These are phyloP conservation scores for Aphis gossypii DNA, from an alignment of 1,140 invertebrate genomes.

Conservation along the genomic window DNA sequence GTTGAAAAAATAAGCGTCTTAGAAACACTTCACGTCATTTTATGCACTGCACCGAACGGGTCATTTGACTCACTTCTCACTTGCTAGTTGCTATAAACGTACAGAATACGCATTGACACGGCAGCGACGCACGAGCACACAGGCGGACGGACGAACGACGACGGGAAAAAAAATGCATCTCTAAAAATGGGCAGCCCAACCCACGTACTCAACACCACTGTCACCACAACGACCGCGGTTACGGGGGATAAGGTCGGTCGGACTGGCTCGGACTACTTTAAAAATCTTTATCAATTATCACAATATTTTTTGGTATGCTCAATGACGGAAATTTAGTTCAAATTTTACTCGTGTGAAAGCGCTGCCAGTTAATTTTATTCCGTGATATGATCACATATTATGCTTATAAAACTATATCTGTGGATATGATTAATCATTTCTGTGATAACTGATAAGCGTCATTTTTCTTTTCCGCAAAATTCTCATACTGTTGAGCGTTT, in stretches of 20 bases:
- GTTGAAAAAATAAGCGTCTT: neutral
- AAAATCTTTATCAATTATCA: too few species aligned
- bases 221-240: neutral
- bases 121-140: neutral
- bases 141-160: neutral
- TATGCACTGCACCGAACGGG: neutral
- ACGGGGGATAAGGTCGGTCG: neutral
- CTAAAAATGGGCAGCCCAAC: slow-evolving; percentile 43
- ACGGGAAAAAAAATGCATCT: neutral
- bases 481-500: too few species aligned
- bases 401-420: too few species aligned
- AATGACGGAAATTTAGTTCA: too few species aligned
- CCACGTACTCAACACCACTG: neutral
- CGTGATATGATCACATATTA: too few species aligned
- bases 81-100: neutral
- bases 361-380: too few species aligned
- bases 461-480: neutral
- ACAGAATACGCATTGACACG: neutral
- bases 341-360: too few species aligned
- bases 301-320: too few species aligned
- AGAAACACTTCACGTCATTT: slow-evolving; percentile 20
- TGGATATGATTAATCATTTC: neutral
- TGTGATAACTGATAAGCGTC: neutral
- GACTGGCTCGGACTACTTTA: too few species aligned
- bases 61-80: neutral